Evolutionary conservation across 1,140 invertebrate species (phyloP).

Genomic region (Cyrtorhinus lividipennis): DNA sequence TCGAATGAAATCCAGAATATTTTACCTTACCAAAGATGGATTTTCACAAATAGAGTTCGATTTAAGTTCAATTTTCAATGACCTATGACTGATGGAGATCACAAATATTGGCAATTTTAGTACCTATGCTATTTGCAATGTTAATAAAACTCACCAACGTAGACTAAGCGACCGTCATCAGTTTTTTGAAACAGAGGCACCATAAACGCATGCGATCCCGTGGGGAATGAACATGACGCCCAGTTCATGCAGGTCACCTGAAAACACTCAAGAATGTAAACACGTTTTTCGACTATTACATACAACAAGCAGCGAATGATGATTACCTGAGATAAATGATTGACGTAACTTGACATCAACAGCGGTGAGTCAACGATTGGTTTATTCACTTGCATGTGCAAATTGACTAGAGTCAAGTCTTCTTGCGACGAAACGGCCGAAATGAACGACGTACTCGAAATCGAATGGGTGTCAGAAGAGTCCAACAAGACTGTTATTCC

Average conservation of each 20-base stretch:
- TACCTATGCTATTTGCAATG: too few relatives aligned
- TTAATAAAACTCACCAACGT: slow-evolving; percentile 45
- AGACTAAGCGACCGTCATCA: slow-evolving; percentile 56
- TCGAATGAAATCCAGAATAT: too few relatives aligned
- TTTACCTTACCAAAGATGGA: too few relatives aligned
- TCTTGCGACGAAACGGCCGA: slow-evolving; percentile 67
- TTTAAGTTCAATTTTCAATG: too few relatives aligned
- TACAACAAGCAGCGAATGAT: too few relatives aligned
- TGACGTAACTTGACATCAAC: slow-evolving; percentile 86
- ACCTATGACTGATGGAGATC: too few relatives aligned
- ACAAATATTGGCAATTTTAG: too few relatives aligned
- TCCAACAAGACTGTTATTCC: slow-evolving; percentile 28
- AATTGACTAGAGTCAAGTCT: slow-evolving; percentile 79
- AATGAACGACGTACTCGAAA: slow-evolving; percentile 56
- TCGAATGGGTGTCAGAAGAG: slow-evolving; percentile 50
- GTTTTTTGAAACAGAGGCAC: slow-evolving; percentile 48
- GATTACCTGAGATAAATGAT: slow-evolving; percentile 76
- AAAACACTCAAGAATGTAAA: slow-evolving; percentile 10
- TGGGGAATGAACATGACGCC: slow-evolving; percentile 49
- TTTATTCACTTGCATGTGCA: slow-evolving; percentile 89
- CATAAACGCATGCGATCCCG: slow-evolving; percentile 43
- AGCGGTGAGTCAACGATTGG: slow-evolving; percentile 85
- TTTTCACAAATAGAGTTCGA: too few relatives aligned
- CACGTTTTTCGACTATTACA: too few relatives aligned
- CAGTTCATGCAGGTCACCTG: slow-evolving; percentile 51